phyloP scores from a whole-genome alignment of 2,797 vertebrate species.

The Trichosurus vulpecula region DNA sequence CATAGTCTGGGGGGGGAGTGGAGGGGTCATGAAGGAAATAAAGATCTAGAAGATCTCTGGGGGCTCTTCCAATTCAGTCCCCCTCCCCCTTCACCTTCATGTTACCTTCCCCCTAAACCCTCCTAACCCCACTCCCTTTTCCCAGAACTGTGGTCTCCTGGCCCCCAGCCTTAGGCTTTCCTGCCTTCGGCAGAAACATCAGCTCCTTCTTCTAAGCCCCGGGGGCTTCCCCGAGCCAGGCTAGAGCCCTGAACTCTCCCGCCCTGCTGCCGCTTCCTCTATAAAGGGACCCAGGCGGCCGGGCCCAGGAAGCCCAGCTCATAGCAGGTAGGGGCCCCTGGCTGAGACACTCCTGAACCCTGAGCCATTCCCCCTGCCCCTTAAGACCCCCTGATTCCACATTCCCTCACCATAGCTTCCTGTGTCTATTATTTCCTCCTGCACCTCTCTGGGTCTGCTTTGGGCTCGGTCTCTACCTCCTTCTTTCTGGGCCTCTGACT shows the following conservation, averaged over 20 bases:
- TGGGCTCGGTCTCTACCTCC: conserved; percentile 34
- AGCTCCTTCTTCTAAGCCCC: conserved; percentile 72
- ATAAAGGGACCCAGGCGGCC: conserved; percentile 75
- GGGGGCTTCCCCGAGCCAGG: conserved; percentile 78
- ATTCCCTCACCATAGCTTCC: not conserved
- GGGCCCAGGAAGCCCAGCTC: conserved; percentile 51
- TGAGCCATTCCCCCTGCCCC: not conserved
- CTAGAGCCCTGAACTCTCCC: conserved; percentile 77
- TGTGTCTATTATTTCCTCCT: not conserved
- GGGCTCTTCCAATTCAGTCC: not conserved
- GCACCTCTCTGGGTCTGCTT: conserved; percentile 1
- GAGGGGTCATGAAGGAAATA: not conserved
- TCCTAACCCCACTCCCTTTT: conserved; percentile 62
- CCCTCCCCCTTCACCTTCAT: not conserved
- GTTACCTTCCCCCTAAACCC: not conserved
- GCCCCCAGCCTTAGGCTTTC: conserved; percentile 75
- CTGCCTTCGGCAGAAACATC: conserved; percentile 76
- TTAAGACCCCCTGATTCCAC: not conserved
- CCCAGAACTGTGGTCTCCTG: conserved; percentile 71
- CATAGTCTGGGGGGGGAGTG: not conserved
- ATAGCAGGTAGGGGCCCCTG: conserved; percentile 66
- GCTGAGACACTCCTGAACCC: conserved; percentile 51
- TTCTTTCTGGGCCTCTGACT: not conserved
- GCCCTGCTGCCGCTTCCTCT: conserved; percentile 79
- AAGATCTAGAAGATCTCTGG: not conserved